Evolutionary conservation across 2,797 vertebrate species (phyloP).

Genomic region (Petrocephalus sullivani): DNA sequence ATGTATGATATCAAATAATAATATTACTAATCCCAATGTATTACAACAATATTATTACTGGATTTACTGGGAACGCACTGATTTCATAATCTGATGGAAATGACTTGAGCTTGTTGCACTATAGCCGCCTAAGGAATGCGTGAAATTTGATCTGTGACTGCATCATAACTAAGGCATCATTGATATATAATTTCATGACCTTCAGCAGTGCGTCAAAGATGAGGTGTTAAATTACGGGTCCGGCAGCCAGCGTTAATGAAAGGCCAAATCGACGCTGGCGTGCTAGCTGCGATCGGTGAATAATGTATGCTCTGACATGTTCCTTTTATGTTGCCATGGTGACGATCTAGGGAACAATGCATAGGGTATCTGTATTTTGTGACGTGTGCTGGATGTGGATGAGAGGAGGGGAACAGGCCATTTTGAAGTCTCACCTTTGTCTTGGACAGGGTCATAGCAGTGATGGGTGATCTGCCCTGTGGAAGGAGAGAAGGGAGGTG

Average conservation of each 20-base stretch:
- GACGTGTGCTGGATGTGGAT: neutral
- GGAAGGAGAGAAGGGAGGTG: slow-evolving; percentile 12
- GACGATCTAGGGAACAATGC: neutral
- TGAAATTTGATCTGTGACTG: neutral
- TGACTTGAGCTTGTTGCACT: neutral
- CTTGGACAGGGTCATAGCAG: slow-evolving; percentile 69
- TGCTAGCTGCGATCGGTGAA: neutral
- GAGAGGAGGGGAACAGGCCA: neutral
- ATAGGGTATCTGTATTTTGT: neutral
- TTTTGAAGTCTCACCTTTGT: slow-evolving; percentile 63
- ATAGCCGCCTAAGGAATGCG: neutral
- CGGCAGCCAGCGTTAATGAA: neutral
- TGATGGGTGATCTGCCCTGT: slow-evolving; percentile 70
- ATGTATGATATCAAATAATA: neutral
- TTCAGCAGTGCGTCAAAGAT: neutral
- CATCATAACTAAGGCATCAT: neutral
- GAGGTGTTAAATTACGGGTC: neutral
- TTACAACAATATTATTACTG: neutral
- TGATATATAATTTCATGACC: neutral
- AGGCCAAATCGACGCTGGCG: neutral
- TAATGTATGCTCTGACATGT: slow-evolving; percentile 1
- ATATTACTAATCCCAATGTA: neutral
- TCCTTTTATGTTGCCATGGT: slow-evolving; percentile 19
- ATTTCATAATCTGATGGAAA: neutral
- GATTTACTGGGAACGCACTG: neutral